Percentiles rank a stretch among this genome's conserved stretches.
phyloP scores from a whole-genome alignment of 1,140 invertebrate species.

The Aphelenchoides besseyi region DNA sequence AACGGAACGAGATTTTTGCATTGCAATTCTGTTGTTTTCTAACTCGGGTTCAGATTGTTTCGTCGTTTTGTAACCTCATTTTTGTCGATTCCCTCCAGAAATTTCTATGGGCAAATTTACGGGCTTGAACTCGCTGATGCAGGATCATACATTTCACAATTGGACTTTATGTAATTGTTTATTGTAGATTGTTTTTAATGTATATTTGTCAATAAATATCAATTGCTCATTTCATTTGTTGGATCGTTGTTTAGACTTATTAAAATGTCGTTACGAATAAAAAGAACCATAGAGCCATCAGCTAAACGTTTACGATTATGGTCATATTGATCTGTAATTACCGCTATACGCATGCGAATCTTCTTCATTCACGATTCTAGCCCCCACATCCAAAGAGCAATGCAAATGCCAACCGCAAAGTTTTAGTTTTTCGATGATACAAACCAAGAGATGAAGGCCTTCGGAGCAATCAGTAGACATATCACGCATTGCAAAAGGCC shows the following conservation, averaged over 20 bases:
- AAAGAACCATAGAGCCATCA: background rate
- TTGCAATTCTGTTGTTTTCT: too few relatives aligned
- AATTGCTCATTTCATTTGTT: background rate
- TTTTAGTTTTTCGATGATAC: conserved; percentile 5
- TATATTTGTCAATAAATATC: background rate
- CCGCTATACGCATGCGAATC: background rate
- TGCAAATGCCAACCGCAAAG: background rate
- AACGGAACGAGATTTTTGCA: too few relatives aligned
- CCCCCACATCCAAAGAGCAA: background rate
- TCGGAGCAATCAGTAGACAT: background rate
- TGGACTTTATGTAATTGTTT: too few relatives aligned
- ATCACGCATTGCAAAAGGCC: conserved; percentile 7
- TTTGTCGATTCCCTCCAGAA: too few relatives aligned
- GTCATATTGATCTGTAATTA: too few relatives aligned
- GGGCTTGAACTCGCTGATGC: too few relatives aligned
- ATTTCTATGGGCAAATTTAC: too few relatives aligned
- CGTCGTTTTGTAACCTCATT: too few relatives aligned
- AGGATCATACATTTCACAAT: too few relatives aligned
- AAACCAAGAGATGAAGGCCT: conserved; percentile 12
- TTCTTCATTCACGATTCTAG: background rate
- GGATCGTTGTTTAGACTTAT: background rate
- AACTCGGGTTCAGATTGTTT: too few relatives aligned
- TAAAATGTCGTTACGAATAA: background rate
- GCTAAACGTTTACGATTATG: too few relatives aligned
- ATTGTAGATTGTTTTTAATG: too few relatives aligned